These are phyloP conservation scores for Jaculus jaculus DNA, from an alignment of 2,113 vertebrate genomes.

Conservation along the genomic window DNA sequence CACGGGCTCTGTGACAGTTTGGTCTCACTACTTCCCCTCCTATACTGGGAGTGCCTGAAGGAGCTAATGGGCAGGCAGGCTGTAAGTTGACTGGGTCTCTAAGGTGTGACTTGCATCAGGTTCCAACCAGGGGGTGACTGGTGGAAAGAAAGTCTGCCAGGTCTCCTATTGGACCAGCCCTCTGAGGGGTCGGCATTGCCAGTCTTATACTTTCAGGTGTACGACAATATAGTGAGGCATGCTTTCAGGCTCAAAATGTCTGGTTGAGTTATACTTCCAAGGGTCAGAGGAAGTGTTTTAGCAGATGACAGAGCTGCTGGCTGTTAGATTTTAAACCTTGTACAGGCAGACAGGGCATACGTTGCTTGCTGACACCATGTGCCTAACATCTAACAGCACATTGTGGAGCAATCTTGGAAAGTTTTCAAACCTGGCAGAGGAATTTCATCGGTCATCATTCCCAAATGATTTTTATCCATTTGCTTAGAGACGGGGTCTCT, in stretches of 20 bases:
- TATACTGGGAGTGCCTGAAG: not conserved
- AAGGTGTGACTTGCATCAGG: accelerated
- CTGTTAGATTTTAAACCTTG: not conserved
- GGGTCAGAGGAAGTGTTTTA: not conserved
- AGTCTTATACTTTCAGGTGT: not conserved
- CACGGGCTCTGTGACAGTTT: accelerated
- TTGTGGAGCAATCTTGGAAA: accelerated
- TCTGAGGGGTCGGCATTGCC: accelerated
- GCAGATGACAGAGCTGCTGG: not conserved
- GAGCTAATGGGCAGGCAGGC: not conserved
- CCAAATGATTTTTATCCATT: not conserved
- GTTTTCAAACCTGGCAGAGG: not conserved
- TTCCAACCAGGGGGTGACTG: not conserved
- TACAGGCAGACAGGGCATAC: not conserved
- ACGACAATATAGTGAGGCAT: not conserved
- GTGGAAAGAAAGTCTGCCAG: not conserved
- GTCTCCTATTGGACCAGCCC: not conserved
- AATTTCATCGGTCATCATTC: not conserved
- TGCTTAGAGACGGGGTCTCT: not conserved
- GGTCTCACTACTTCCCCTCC: not conserved
- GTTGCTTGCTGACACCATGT: accelerated
- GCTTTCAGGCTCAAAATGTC: not conserved
- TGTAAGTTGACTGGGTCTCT: not conserved
- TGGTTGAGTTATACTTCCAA: not conserved
- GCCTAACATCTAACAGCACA: no score